Percentiles rank a stretch among this genome's conserved stretches.
Evolutionary conservation across 53 echinoderm and acorn worm species (phyloP).

Genomic region (Paelopatides confundens): DNA sequence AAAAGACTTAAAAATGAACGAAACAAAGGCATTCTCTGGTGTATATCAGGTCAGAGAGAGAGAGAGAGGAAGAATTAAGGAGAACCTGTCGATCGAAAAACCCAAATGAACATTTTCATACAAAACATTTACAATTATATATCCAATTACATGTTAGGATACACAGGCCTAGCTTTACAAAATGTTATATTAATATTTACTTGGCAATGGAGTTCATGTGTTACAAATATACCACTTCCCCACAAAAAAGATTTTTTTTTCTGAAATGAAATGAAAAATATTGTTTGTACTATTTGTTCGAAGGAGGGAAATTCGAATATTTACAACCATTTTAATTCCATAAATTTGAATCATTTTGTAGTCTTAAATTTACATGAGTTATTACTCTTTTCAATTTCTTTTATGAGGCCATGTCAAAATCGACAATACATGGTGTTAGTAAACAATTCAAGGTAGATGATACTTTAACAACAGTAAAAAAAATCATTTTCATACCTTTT

Average conservation of each 20-base stretch:
- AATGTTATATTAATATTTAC: not conserved
- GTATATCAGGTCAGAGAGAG: slow-evolving; percentile 2
- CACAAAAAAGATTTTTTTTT: not conserved
- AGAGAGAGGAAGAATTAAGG: slow-evolving; percentile 6
- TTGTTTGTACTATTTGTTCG: not conserved
- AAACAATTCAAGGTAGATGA: not conserved
- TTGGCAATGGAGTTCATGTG: not conserved
- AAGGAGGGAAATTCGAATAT: not conserved
- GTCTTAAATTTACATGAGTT: not conserved
- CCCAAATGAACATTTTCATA: not conserved
- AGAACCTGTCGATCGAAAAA: not conserved
- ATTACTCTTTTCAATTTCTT: not conserved
- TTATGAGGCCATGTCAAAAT: too few species aligned
- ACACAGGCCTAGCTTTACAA: not conserved
- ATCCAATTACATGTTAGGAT: not conserved
- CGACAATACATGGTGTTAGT: not conserved
- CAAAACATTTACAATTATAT: not conserved
- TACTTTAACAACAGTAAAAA: not conserved
- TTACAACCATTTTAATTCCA: not conserved
- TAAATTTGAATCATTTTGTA: too few species aligned
- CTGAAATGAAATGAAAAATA: not conserved
- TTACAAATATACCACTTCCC: not conserved
- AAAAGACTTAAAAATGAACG: not conserved
- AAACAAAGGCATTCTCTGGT: slow-evolving; percentile 45
- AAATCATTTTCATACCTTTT: not conserved